These are phyloP conservation scores for Sesamia inferens DNA, from an alignment of 2,888 invertebrate genomes.

Conservation along the genomic window DNA sequence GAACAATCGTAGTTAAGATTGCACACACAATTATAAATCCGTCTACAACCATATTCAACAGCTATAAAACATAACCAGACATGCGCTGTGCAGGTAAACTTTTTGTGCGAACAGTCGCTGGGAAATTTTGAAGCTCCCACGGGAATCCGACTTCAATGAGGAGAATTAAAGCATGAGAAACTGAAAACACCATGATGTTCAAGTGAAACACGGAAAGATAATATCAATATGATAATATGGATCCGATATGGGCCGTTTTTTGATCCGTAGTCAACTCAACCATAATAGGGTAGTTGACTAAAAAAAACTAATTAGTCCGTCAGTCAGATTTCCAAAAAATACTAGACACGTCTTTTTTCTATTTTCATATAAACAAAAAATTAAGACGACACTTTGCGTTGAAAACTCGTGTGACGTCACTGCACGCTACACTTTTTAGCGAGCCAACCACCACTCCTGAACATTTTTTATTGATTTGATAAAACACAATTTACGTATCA, in stretches of 20 bases:
- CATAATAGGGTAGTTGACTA: too few relatives aligned
- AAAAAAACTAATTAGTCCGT: too few relatives aligned
- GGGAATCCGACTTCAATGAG: slow-evolving; percentile 41
- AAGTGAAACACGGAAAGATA: slow-evolving; percentile 17
- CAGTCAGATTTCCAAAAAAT: too few relatives aligned
- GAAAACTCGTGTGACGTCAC: too few relatives aligned
- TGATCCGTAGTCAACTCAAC: too few relatives aligned
- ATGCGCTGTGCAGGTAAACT: slow-evolving; percentile 14
- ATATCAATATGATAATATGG: not conserved
- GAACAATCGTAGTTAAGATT: slow-evolving; percentile 36
- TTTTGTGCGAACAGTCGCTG: slow-evolving; percentile 23
- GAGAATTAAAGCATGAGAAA: slow-evolving; percentile 30
- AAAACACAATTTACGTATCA: too few relatives aligned
- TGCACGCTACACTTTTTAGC: too few relatives aligned
- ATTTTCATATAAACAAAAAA: too few relatives aligned
- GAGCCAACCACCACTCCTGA: too few relatives aligned
- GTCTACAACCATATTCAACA: slow-evolving; percentile 10
- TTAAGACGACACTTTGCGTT: too few relatives aligned
- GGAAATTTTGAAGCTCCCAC: slow-evolving; percentile 46
- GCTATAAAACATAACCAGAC: slow-evolving; percentile 22
- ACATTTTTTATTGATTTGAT: too few relatives aligned
- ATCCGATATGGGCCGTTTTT: not conserved
- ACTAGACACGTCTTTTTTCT: too few relatives aligned
- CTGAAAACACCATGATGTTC: not conserved
- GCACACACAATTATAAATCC: slow-evolving; percentile 16